Conservation (phyloP, 2,113 vertebrate species). For the Entelurus aequoreus region DNA sequence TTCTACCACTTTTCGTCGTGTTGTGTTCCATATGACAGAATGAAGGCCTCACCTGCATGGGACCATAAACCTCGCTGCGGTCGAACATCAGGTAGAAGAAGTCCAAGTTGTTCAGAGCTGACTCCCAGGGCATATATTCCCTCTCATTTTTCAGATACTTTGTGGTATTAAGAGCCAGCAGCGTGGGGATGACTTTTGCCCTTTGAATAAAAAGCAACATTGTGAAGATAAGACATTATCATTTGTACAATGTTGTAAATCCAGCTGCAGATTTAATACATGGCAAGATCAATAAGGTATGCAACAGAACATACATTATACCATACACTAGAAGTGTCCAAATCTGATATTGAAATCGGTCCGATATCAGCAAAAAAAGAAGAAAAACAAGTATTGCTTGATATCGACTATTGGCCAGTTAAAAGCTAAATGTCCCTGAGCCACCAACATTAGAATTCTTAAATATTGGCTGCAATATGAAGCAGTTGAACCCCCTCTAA, state of each 20-base stretch:
- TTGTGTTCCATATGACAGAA: neutral
- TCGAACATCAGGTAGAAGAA: constrained; percentile 89
- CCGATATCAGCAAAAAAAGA: no score
- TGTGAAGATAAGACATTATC: neutral
- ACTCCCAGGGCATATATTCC: constrained; percentile 83
- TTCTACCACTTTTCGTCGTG: neutral
- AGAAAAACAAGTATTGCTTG: no score
- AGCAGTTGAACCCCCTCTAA: no score
- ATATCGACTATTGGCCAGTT: no score
- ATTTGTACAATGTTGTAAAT: neutral
- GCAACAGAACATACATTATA: no score
- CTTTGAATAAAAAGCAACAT: constrained; percentile 51
- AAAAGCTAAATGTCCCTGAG: no score
- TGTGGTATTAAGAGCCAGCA: constrained; percentile 77
- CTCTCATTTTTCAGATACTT: constrained; percentile 69
- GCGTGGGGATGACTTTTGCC: constrained; percentile 62
- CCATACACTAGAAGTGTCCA: no score
- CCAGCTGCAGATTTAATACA: neutral
- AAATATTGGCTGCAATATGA: no score
- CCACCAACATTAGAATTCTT: no score
- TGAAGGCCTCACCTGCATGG: constrained; percentile 75
- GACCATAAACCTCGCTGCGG: constrained; percentile 76
- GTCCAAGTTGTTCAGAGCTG: constrained; percentile 73
- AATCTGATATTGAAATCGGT: no score
- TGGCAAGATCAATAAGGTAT: no score